phyloP scores from a whole-genome alignment of 1,140 invertebrate genomes.

The Holotrichia oblita region DNA sequence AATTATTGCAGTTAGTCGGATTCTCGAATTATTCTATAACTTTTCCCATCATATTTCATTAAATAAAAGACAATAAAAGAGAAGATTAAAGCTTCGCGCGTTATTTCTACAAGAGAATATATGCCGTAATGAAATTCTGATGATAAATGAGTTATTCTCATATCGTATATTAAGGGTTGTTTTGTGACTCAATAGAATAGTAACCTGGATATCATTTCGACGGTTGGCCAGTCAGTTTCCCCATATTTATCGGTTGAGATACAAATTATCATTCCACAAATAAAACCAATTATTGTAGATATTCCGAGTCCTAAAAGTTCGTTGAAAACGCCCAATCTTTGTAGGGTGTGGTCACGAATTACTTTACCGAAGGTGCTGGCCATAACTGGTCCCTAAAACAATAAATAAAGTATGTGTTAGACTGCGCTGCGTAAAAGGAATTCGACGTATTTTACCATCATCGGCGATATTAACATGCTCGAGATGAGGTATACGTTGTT shows the following conservation, averaged over 20 bases:
- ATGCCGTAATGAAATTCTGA: too few relatives aligned
- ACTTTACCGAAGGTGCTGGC: slow-evolving; percentile 78
- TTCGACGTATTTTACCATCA: slow-evolving; percentile 69
- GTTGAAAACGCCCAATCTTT: slow-evolving; percentile 68
- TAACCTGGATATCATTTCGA: slow-evolving; percentile 75
- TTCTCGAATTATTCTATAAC: too few relatives aligned
- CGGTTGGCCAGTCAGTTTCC: slow-evolving; percentile 69
- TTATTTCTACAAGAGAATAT: too few relatives aligned
- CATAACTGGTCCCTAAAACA: slow-evolving; percentile 75
- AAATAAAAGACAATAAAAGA: too few relatives aligned
- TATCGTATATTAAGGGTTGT: too few relatives aligned
- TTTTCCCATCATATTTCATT: too few relatives aligned
- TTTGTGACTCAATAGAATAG: too few relatives aligned
- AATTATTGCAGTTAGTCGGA: too few relatives aligned
- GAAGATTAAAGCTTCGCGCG: too few relatives aligned
- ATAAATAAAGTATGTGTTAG: slow-evolving; percentile 17
- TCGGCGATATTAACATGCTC: slow-evolving; percentile 81
- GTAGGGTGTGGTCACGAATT: slow-evolving; percentile 71
- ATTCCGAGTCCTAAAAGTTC: slow-evolving; percentile 73
- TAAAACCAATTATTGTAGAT: slow-evolving; percentile 71
- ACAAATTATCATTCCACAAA: slow-evolving; percentile 73
- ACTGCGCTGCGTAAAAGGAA: too few relatives aligned
- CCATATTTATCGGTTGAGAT: slow-evolving; percentile 68
- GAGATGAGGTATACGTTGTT: slow-evolving; percentile 78
- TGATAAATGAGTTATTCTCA: too few relatives aligned